Base-by-base conservation (phyloP, 2,888 invertebrate species). In the Xanthorhoe designata region DNA sequence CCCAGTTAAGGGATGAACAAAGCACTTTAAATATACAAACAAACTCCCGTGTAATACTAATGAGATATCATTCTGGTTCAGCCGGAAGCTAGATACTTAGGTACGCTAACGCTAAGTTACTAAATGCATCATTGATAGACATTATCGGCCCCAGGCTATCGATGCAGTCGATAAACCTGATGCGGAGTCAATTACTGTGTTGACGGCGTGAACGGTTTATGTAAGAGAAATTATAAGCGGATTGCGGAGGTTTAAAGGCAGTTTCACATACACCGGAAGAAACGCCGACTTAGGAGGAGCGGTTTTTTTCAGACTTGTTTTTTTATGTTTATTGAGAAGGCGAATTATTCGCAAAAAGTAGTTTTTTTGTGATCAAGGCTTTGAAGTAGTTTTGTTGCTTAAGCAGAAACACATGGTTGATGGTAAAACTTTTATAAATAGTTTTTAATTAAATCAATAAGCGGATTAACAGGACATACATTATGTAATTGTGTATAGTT, bases 131-230 rank as follows among this genome's bases (percentile, higher is more conserved):
- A 52, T 18, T 56, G 50, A 60, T 10, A 51, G 13, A n/a, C 54
- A 42, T 45, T 59, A 66, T 56, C 29, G 51, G 62, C 67, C 60
- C 50, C 51, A 29, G 13, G 66, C 54, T 32, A 63, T 51, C 50
- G 45, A 52, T 35, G 35, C 61, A 55, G 18, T 59, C 47, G 47
- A 59, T 59, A 18, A 67, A 63, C 47, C 55, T 35, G 66, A 63
- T 63, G 47, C 56, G 18, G 32, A 51, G 18, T 51, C 32, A 54
- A 51, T 63, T 56, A 63, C 54, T 13, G 50, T 32, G 47, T 19
- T 47, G 59, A 52, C 17, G 10, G 10, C 29, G 58, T 58, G 49
- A 35, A 2, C 35, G 19, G 53, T 53, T 55, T 59, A 59, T 59
- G 42, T 55, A 51, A 63, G 29, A 53, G 47, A 56, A 54, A 32